Evolutionary conservation across 2,888 invertebrate genomes (phyloP).

Genomic region (Agrochola litura): DNA sequence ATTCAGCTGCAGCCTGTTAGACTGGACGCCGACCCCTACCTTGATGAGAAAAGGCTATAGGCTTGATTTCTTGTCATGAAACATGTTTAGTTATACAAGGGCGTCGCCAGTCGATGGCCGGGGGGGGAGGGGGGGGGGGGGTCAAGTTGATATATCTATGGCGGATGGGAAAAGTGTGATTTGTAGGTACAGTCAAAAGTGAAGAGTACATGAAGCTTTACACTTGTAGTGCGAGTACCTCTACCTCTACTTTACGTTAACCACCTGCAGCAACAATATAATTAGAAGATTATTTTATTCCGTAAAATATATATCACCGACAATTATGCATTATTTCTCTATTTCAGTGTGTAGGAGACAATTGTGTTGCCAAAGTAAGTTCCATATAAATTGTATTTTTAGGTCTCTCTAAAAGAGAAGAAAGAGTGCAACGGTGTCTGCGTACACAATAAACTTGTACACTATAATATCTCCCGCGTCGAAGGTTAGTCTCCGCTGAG

Average conservation of each 20-base stretch:
- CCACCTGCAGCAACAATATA: not conserved
- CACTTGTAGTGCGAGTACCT: no score
- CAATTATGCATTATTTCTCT: not conserved
- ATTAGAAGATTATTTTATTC: no score
- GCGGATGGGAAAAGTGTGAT: no score
- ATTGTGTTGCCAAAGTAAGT: conserved; percentile 5
- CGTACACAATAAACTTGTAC: not conserved
- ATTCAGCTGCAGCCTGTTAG: not conserved
- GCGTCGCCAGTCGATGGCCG: no score
- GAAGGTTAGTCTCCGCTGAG: not conserved
- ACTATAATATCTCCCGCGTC: not conserved
- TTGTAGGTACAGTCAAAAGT: no score
- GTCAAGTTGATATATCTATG: no score
- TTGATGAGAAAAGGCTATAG: no score
- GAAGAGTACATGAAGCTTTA: no score
- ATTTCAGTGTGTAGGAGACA: conserved; percentile 8
- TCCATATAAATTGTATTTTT: not conserved
- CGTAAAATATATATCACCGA: not conserved
- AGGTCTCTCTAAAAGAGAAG: not conserved
- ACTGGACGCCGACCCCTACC: not conserved
- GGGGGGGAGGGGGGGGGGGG: no score
- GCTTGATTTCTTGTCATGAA: not conserved
- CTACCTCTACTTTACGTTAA: no score
- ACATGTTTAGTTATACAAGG: not conserved
- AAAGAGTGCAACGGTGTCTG: not conserved